These are phyloP conservation scores for Drosophila limbata DNA, from an alignment of 2,888 invertebrate species.

Conservation along the genomic window DNA sequence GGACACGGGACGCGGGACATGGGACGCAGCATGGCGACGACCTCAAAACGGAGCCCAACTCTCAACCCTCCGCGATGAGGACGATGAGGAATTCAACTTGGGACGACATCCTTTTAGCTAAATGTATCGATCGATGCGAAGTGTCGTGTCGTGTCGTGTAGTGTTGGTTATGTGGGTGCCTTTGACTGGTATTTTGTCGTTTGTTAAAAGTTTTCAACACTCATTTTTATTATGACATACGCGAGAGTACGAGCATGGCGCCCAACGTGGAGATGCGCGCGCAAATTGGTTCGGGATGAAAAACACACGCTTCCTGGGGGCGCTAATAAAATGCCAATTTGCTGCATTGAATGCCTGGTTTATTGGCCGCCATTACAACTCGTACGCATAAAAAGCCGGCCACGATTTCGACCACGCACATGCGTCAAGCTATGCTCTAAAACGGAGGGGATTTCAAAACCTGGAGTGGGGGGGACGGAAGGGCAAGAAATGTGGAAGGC, in stretches of 20 bases:
- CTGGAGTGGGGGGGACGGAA: not conserved
- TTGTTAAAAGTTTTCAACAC: constrained; percentile 79
- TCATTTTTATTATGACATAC: constrained; percentile 80
- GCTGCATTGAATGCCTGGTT: constrained; percentile 76
- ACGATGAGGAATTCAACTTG: constrained; percentile 26
- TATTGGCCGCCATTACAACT: constrained; percentile 79
- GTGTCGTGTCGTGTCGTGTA: constrained; percentile 5
- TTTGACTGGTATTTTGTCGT: constrained; percentile 73
- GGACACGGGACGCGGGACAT: constrained; percentile 12
- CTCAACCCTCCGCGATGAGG: constrained; percentile 1
- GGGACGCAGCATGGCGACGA: constrained; percentile 52
- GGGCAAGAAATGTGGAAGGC: not conserved
- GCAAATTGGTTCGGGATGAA: constrained; percentile 60
- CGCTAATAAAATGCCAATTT: constrained; percentile 80
- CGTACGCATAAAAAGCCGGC: constrained; percentile 76
- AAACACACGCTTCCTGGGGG: constrained; percentile 31
- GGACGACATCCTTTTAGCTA: constrained; percentile 69
- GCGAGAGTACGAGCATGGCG: constrained; percentile 37
- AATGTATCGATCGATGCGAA: constrained; percentile 68
- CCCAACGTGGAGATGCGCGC: constrained; percentile 42
- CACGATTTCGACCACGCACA: constrained; percentile 53
- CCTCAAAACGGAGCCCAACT: constrained; percentile 61
- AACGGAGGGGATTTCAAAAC: not conserved
- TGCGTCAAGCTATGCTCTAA: constrained; percentile 26
- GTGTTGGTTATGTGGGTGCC: constrained; percentile 27